Evolutionary conservation across 2,797 vertebrate species (phyloP), one percentile per base, ranked within the genome.

Genomic region (Fundulus diaphanus): DNA sequence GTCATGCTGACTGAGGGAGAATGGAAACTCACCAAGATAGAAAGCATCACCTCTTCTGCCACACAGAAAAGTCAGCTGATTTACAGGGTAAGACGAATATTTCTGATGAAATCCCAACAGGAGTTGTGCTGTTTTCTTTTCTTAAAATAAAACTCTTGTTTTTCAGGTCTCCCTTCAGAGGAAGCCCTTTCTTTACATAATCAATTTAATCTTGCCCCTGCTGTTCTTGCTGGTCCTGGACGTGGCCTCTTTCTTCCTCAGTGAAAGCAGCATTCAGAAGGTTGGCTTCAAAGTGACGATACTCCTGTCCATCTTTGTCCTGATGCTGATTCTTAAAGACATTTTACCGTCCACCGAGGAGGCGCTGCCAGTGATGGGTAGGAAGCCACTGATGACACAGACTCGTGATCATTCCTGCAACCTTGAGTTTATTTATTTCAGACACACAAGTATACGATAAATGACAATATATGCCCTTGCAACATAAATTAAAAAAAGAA

Each of bases 321-420:
- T 96, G 22, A 92, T 96, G 69, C 92, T 96, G 48, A 95, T 96
- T 5, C 94, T 97, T 1, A 91, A 95, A 73, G 95, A 97, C 74
- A 95, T 94, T 63, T 76, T 97, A 54, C 96, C 96, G 1, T 95
- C 95, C 0, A 95, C 96, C 1, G 95, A 96, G n/a, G 73, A 91
- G 24, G 46, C 3, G 0, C 82, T 96, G 29, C 96, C 96, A 0
- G 0, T 93, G 61, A 96, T 96, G 48, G 96, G 96, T 96, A 91
- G 86, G 89, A 40, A 11, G 37, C 37, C 12, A 0, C 0, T n/a
- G 11, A 44, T 15, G 18, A 12, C 16, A 5, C 48, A 0, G 59
- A 27, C n/a, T 66, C 1, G 7, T 42, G n/a, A 20, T n/a, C 22
- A 52, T 18, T 59, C 2, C 18, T 91, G 22, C 15, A 44, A n/a